Base-by-base conservation (phyloP, 2,113 vertebrate genomes). In the Salvelinus alpinus region DNA sequence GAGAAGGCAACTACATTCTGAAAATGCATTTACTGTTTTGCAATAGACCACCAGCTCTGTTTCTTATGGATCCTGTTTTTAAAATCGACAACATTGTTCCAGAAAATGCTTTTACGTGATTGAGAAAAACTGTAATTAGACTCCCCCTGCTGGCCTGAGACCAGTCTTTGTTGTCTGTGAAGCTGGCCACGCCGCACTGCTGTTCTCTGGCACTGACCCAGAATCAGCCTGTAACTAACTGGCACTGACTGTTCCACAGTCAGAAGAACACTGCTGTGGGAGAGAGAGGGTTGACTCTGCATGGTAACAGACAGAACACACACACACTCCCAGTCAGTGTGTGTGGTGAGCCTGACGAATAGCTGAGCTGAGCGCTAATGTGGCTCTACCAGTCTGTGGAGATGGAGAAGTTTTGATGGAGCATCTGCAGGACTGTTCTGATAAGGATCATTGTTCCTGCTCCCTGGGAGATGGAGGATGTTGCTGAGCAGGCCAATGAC, bases 191-290 rank as follows among this genome's bases (percentile, higher is more conserved):
- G 85, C 86, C 16, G 18, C n/a, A n/a, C 2, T 20, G 34, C 83
- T 29, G 48, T 70, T 82, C 81, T 81, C 87, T 84, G 84, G 85
- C 88, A 82, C 82, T 88, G 90, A 91, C 86, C 88, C 89, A 90
- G 25, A 66, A 66, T 66, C 25, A 14, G 64, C 25, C 64, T 31
- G 64, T 66, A 66, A 16, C 27, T 66, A 66, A 66, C 27, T 14
- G 14, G 27, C 14, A 66, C 14, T 66, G 64, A 66, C 27, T 25
- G 64, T 29, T 66, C 12, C 64, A 27, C 62, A 20, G 18, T 57
- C 54, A 57, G 38, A 44, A 44, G 7, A 44, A 9, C 38, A 44
- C 38, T 44, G 38, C 38, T 44, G 1, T 44, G 8, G 8, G 8
- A 44, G 38, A 44, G 38, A 44, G 38, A 44, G 8, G 38, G 8